Conservation (phyloP, 2,888 invertebrate genomes). For the Eubasilissa splendida region DNA sequence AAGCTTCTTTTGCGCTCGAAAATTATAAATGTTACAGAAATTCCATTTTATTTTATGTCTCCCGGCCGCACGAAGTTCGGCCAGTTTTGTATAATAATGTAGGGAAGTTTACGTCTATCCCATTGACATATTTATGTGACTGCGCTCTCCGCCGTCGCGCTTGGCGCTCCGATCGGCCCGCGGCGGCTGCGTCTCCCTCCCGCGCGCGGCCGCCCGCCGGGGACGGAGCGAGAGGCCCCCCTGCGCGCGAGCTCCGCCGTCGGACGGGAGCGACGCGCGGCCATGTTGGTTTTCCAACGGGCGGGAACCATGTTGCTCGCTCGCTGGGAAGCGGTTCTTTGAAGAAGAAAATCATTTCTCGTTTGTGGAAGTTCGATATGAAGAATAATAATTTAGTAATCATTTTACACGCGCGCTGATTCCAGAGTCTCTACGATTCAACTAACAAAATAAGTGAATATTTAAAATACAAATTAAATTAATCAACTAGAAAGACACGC, state of each 20-base stretch:
- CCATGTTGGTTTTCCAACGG: slow-evolving; percentile 50
- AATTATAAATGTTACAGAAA: slow-evolving; percentile 49
- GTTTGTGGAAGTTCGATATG: background rate
- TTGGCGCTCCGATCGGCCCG: slow-evolving; percentile 23
- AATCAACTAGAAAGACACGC: too few relatives aligned
- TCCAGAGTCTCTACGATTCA: too few relatives aligned
- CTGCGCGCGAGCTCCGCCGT: background rate
- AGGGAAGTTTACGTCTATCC: slow-evolving; percentile 54
- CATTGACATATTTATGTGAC: slow-evolving; percentile 58
- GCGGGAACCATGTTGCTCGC: slow-evolving; percentile 49
- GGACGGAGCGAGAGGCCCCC: slow-evolving; percentile 36
- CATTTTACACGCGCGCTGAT: too few relatives aligned
- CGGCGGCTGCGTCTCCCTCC: slow-evolving; percentile 34
- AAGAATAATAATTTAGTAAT: too few relatives aligned
- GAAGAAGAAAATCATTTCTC: slow-evolving; percentile 13
- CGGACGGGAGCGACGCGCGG: slow-evolving; percentile 39
- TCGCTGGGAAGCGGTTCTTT: slow-evolving; percentile 17
- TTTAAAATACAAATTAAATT: too few relatives aligned
- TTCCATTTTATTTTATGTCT: slow-evolving; percentile 53
- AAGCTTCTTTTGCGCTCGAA: slow-evolving; percentile 49
- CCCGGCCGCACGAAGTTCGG: slow-evolving; percentile 46
- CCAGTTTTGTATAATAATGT: slow-evolving; percentile 56
- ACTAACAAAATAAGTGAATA: too few relatives aligned
- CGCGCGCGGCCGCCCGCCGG: background rate
- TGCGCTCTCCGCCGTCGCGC: slow-evolving; percentile 34